Conservation (phyloP, 2,888 invertebrate genomes). For the Aspidiotus rigidus region DNA sequence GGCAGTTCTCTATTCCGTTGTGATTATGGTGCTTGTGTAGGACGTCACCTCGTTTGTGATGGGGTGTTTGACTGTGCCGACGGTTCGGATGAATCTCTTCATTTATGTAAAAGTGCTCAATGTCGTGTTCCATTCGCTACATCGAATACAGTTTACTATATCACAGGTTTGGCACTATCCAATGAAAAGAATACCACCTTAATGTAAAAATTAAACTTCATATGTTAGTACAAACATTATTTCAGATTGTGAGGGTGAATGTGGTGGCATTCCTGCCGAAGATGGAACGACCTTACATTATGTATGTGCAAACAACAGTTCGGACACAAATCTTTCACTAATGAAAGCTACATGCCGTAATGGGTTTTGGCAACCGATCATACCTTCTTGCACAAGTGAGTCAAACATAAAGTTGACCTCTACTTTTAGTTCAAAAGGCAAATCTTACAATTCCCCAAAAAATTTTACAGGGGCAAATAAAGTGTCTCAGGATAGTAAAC, state of each 20-base stretch:
- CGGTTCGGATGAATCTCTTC: conserved; percentile 38
- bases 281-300: neutral
- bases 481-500: too few relatives aligned
- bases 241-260: too few relatives aligned
- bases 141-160: neutral
- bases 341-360: neutral
- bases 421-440: too few relatives aligned
- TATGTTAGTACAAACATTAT: too few relatives aligned
- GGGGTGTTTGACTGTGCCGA: conserved; percentile 30
- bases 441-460: too few relatives aligned
- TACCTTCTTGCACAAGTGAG: neutral
- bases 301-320: conserved; percentile 5
- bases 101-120: neutral
- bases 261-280: neutral
- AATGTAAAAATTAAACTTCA: too few relatives aligned
- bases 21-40: conserved; percentile 1
- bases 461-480: too few relatives aligned
- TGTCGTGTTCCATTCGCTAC: neutral
- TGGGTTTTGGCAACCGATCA: neutral
- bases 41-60: neutral
- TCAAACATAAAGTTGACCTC: neutral
- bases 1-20: neutral
- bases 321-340: neutral
- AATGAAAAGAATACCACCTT: too few relatives aligned
- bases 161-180: neutral